phyloP scores from a whole-genome alignment of 2,797 vertebrate species.

The Kryptolebias ocellatus region DNA sequence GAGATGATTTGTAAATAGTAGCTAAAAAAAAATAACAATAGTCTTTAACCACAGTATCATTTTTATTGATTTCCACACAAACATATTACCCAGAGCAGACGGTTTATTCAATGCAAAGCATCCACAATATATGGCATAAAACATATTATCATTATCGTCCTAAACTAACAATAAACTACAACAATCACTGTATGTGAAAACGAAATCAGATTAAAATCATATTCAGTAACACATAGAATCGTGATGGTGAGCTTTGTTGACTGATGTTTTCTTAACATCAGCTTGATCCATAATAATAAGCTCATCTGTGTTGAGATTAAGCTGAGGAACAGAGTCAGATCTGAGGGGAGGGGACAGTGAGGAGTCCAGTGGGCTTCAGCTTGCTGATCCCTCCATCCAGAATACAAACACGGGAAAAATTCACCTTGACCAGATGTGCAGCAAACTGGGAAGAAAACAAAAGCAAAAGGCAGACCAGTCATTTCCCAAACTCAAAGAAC shows the following conservation, averaged over 20 bases:
- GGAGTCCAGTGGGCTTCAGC: constrained; percentile 93
- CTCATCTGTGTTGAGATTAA: constrained; percentile 7
- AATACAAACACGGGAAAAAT: constrained; percentile 91
- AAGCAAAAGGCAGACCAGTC: not conserved
- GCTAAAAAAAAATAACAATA: too few species aligned
- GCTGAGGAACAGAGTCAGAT: constrained; percentile 79
- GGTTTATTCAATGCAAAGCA: too few species aligned
- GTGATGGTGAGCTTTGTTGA: not conserved
- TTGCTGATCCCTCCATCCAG: constrained; percentile 97
- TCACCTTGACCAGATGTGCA: constrained; percentile 91
- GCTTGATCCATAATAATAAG: not conserved
- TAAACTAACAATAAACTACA: too few species aligned
- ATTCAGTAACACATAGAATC: not conserved
- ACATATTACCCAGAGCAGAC: not conserved
- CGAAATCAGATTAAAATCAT: not conserved
- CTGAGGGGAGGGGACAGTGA: constrained; percentile 95
- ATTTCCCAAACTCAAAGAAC: too few species aligned
- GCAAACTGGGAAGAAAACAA: constrained; percentile 84
- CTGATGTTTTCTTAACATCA: not conserved
- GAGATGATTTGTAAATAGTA: too few species aligned
- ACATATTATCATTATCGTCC: too few species aligned
- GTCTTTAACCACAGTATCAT: not conserved
- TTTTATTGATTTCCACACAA: not conserved
- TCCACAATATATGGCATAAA: too few species aligned
- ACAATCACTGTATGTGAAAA: not conserved